phyloP scores from a whole-genome alignment of 2,113 vertebrate genomes.

The Brachyhypopomus gauderio region DNA sequence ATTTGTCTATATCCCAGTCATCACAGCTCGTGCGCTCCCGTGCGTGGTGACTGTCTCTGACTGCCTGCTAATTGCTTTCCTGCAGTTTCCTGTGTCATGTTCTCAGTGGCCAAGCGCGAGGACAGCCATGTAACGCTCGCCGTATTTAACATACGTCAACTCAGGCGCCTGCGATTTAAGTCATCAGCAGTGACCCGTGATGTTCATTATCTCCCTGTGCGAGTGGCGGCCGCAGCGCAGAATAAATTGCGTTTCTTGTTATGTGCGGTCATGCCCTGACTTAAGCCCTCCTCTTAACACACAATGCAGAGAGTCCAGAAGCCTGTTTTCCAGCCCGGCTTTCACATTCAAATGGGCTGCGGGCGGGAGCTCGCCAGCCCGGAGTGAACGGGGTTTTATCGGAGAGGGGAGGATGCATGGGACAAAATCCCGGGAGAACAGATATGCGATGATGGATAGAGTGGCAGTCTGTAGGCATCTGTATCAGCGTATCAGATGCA shows the following conservation, averaged over 20 bases:
- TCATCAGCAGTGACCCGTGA: conserved; percentile 99
- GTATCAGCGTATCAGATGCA: conserved; percentile 60
- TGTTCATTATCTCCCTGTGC: conserved; percentile 99
- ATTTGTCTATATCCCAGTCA: too few species aligned
- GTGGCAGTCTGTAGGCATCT: conserved; percentile 54
- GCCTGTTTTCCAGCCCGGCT: conserved; percentile 42
- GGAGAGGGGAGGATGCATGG: conserved; percentile 26
- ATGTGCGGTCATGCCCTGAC: conserved; percentile 82
- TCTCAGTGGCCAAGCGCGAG: conserved; percentile 76
- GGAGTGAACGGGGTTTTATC: conserved; percentile 53
- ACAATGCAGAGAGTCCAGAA: conserved; percentile 56
- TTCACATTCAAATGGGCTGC: conserved; percentile 54
- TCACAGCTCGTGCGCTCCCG: conserved; percentile 59
- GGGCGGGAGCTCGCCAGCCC: not conserved
- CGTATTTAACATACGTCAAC: conserved; percentile 96
- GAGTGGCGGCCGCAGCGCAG: conserved; percentile 92
- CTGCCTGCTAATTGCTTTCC: conserved; percentile 71
- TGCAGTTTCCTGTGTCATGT: conserved; percentile 58
- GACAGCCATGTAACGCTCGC: conserved; percentile 88
- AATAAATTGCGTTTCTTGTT: conserved; percentile 98
- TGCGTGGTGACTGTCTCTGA: conserved; percentile 60
- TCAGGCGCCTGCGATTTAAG: conserved; percentile 93
- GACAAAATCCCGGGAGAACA: conserved; percentile 36
- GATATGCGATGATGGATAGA: conserved; percentile 54
- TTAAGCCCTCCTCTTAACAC: conserved; percentile 62